Evolutionary conservation across 2,888 invertebrate genomes (phyloP), one percentile per base, ranked within the genome.

Genomic region (Acanthosepion pharaonis): DNA sequence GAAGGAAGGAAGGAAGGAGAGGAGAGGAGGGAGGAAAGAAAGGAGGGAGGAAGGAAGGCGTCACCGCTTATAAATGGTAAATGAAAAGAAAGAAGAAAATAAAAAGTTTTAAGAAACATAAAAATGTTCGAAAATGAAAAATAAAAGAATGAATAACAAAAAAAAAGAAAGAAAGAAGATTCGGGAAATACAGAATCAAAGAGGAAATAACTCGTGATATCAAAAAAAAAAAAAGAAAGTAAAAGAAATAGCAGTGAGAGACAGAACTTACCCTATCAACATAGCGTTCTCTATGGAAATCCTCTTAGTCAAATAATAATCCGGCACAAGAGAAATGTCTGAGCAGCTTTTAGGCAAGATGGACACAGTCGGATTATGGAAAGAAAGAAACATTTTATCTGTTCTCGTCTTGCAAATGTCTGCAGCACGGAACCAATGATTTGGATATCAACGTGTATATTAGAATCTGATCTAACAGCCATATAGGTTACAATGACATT

Each of bases 241-340:
- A 78, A 78, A 33, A n/a, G n/a, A 78, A 78, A 78, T 33, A 6
- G 2, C n/a, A 78, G 1, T 78, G n/a, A n/a, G n/a, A 78, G 3
- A 33, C 11, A 78, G 78, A 78, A 33, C n/a, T 33, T n/a, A n/a
- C 78, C 78, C 78, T 78, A 78, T 78, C n/a, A 78, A 78, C n/a
- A 9, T 78, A 15, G 78, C n/a, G n/a, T 78, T 8, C 11, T 78
- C 78, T 78, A n/a, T 78, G 11, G 9, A 78, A 78, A 78, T 78
- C n/a, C n/a, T 78, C 78, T 78, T 78, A n/a, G n/a, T 78, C n/a
- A n/a, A 78, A 33, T 78, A 78, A 78, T n/a, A 78, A 78, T 59
- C 59, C 59, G 20, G 15, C 15, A n/a, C n/a, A 78, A 78, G 78
- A 33, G 78, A 78, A n/a, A 78, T 6, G n/a, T 15, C n/a, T n/a